Evolutionary conservation across 2,113 vertebrate species (phyloP).

Genomic region (Montifringilla adamsi): DNA sequence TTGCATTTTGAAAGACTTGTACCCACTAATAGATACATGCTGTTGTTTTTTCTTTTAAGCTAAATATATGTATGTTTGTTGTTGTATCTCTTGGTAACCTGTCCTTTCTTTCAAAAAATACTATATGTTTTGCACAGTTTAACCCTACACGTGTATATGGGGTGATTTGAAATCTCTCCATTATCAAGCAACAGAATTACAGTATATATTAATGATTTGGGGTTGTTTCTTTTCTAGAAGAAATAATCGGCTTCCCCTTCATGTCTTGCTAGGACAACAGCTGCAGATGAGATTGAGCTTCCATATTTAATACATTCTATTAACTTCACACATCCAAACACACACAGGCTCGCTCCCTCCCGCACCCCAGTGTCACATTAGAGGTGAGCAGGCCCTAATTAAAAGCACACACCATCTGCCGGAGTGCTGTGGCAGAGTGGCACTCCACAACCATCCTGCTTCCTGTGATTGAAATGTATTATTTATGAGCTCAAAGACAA

Average conservation of each 20-base stretch:
- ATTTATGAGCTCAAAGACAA: constrained; percentile 29
- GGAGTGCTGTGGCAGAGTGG: constrained; percentile 36
- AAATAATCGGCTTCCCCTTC: constrained; percentile 32
- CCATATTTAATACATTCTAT: constrained; percentile 57
- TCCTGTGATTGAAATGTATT: constrained; percentile 42
- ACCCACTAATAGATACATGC: not conserved
- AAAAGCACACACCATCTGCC: constrained; percentile 57
- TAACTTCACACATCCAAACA: constrained; percentile 44
- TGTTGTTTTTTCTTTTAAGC: not conserved
- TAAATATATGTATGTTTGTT: not conserved
- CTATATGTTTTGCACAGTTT: not conserved
- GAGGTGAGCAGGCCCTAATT: constrained; percentile 63
- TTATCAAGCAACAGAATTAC: not conserved
- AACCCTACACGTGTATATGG: not conserved
- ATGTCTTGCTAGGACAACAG: constrained; percentile 41
- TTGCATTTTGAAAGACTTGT: not conserved
- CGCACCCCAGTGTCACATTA: constrained; percentile 34
- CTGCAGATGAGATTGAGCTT: constrained; percentile 53
- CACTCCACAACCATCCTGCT: constrained; percentile 3
- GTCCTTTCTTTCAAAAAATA: not conserved
- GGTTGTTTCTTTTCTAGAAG: not conserved
- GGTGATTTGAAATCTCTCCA: not conserved
- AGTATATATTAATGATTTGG: not conserved
- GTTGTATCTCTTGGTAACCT: not conserved
- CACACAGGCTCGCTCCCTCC: not conserved